Evolutionary conservation across 1,140 invertebrate genomes (phyloP).

Genomic region (Zaprionus inermis): DNA sequence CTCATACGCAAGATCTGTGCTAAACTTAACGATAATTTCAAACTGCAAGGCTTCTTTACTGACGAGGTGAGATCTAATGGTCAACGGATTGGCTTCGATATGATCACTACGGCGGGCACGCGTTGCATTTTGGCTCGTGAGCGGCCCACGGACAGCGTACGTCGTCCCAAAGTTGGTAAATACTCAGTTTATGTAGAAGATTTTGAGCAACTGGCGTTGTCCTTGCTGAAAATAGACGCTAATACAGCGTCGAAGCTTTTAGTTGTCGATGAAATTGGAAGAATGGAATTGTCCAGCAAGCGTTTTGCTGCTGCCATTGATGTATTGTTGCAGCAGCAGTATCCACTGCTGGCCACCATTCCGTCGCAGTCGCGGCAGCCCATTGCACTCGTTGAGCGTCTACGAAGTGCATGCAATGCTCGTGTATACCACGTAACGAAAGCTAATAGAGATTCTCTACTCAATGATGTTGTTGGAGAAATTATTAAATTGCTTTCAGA

Average conservation of each 20-base stretch:
- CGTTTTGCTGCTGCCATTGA: constrained; percentile 38
- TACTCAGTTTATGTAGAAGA: constrained; percentile 60
- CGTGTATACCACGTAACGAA: constrained; percentile 37
- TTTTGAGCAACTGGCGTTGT: constrained; percentile 53
- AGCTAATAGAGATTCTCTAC: constrained; percentile 45
- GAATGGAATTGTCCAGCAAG: constrained; percentile 62
- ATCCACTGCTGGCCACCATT: constrained; percentile 40
- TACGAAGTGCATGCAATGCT: constrained; percentile 24
- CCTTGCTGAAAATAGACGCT: neutral
- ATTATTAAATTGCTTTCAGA: constrained; percentile 9
- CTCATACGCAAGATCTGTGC: constrained; percentile 47
- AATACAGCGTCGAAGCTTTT: constrained; percentile 15
- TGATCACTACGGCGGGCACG: constrained; percentile 44
- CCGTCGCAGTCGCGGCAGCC: constrained; percentile 29
- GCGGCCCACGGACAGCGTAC: neutral
- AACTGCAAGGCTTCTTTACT: constrained; percentile 59
- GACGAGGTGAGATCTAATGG: constrained; percentile 49
- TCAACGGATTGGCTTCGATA: constrained; percentile 63
- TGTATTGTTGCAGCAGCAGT: constrained; percentile 11
- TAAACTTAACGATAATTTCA: constrained; percentile 15
- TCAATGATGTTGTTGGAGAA: constrained; percentile 21
- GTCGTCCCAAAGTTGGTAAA: constrained; percentile 58
- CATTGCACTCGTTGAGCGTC: constrained; percentile 49
- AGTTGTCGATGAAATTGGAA: constrained; percentile 65
- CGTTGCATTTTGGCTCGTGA: constrained; percentile 52